These are phyloP conservation scores for Ageneiosus marmoratus DNA, from an alignment of 2,113 vertebrate genomes.

Conservation along the genomic window DNA sequence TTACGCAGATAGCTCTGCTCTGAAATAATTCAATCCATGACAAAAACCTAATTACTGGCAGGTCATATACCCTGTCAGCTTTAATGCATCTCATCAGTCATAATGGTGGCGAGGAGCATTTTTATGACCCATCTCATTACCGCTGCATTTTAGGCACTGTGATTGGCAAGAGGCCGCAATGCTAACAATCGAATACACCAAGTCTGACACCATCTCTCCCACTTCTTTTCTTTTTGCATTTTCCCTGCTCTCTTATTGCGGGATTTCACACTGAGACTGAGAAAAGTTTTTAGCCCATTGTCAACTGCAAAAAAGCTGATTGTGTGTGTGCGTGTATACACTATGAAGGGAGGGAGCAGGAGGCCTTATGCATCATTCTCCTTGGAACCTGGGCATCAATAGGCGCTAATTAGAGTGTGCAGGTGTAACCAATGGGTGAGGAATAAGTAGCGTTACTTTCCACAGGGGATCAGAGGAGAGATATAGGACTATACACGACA, in stretches of 20 bases:
- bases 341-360: conserved; percentile 65
- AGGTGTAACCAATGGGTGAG: conserved; percentile 83
- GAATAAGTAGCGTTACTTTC: conserved; percentile 85
- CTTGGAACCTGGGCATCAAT: conserved; percentile 76
- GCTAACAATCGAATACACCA: conserved; percentile 87
- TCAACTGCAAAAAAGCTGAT: conserved; percentile 43
- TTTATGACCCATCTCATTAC: conserved; percentile 99
- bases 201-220: conserved; percentile 47
- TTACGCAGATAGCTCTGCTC: conserved; percentile 93
- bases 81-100: conserved; percentile 99
- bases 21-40: conserved; percentile 99
- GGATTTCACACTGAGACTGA: conserved; percentile 37
- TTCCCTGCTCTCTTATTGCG: conserved; percentile 64
- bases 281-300: conserved; percentile 44
- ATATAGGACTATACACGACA: background rate
- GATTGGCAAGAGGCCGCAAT: conserved; percentile 90
- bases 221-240: conserved; percentile 33
- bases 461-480: conserved; percentile 13
- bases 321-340: conserved; percentile 11
- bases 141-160: conserved; percentile 93
- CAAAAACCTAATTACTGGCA: conserved; percentile 99
- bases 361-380: conserved; percentile 78
- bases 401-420: conserved; percentile 82
- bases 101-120: conserved; percentile 94
- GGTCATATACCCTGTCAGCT: conserved; percentile 99